These are phyloP conservation scores for Puma concolor DNA, from an alignment of 2,113 vertebrate genomes.

Conservation along the genomic window DNA sequence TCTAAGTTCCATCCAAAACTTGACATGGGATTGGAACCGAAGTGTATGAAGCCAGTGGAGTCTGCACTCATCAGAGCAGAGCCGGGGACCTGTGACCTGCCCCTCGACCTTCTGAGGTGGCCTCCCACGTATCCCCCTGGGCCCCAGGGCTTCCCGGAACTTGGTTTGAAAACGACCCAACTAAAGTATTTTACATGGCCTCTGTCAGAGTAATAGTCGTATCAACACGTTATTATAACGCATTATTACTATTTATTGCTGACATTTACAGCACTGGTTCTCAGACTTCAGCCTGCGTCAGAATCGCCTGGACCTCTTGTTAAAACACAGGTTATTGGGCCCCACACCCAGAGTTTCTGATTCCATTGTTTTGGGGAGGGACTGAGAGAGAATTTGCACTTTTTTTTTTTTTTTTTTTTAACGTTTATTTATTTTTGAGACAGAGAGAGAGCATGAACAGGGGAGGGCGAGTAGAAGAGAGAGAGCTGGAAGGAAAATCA, in stretches of 20 bases:
- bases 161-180: neutral
- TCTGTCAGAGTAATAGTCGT: neutral
- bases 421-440: too few species aligned
- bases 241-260: neutral
- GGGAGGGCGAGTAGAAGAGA: too few species aligned
- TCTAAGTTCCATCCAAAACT: neutral
- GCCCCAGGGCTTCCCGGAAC: neutral
- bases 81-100: neutral
- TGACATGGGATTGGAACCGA: neutral
- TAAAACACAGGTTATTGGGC: neutral
- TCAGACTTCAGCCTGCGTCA: neutral
- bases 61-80: neutral
- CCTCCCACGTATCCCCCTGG: neutral
- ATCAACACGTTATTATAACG: neutral
- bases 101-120: neutral
- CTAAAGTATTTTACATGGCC: neutral
- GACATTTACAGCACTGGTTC: neutral
- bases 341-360: constrained; percentile 2
- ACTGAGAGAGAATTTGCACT: neutral
- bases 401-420: neutral
- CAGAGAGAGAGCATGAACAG: too few species aligned
- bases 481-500: too few species aligned
- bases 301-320: neutral
- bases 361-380: neutral
- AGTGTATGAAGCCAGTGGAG: neutral